Evolutionary conservation across 2,888 invertebrate species (phyloP), one percentile per base, ranked within the genome.

Genomic region (Brachyopa scutellaris): DNA sequence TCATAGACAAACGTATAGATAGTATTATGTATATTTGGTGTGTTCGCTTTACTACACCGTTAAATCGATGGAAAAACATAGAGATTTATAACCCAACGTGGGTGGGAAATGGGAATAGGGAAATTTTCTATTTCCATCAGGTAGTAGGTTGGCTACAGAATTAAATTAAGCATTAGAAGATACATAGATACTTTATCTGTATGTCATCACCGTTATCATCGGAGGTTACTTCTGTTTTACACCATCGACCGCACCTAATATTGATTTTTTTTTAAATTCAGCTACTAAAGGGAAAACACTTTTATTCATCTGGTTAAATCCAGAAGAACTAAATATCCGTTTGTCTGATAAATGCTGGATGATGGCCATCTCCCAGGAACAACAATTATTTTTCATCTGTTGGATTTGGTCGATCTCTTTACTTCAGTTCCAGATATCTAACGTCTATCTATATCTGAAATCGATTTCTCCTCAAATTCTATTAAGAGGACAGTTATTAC

Each of bases 11-110:
- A n/a, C n/a, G n/a, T n/a, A n/a, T n/a, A n/a, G n/a, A n/a, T n/a
- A n/a, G n/a, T n/a, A n/a, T n/a, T n/a, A 17, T 69, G 23, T 36
- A 36, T 23, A 23, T 64, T 57, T 64, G 26, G 26, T 62, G 45
- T 38, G 21, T 55, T 57, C 57, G 47, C 59, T 59, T 38, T 40
- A 40, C 23, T 55, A 67, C 53, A 49, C 45, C 59, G 73, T 62
- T 67, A 73, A 79, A 79, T 73, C 61, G 79, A 79, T 62, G 53
- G 73, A 33, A 79, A 67, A 73, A 61, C 66, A 67, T 49, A 61
- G 33, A 55, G 73, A 73, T 67, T 73, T 47, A 79, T 79, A 26
- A 26, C 26, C 26, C 4, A 26, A 26, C 26, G 26, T 26, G 26
- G 26, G 70, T 70, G 72, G 72, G 72, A 31, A n/a, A n/a, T n/a